Base-by-base conservation (phyloP, 2,797 vertebrate genomes). In the Dipus sagitta region DNA sequence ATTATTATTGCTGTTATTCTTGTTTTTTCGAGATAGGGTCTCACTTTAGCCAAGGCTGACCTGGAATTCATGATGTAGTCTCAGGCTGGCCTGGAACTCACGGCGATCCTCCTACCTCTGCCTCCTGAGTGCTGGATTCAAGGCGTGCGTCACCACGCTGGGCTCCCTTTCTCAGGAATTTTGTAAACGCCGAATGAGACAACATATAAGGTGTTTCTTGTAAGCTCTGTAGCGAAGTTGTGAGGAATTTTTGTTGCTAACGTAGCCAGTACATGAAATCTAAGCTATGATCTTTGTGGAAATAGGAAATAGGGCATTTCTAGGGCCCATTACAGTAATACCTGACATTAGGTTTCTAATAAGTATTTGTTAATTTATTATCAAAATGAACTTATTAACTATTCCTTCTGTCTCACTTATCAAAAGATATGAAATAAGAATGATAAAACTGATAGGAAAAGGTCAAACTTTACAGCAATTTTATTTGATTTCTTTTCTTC, bases 401-500 rank as follows among this genome's bases (percentile, higher is more conserved):
- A 85, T 72, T 93, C 60, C 26, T 28, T 85, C 42, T 76, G 91
- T 82, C n/a, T 88, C 80, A 23, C 71, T 70, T 95, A 78, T 71
- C 64, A 90, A 72, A 58, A 82, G n/a, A 94, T 84, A 86, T 75
- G n/a, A 93, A 85, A 77, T 84, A 75, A 60, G 20, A 87, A 94
- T 90, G 60, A 86, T 87, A 92, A 86, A 88, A 30, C n/a, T 34
- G 68, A 52, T 0, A 90, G 72, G 70, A 60, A 93, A 82, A 80
- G 81, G 30, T 89, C 87, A 90, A 83, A 87, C 24, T 83, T 96
- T 85, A 86, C 17, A 12, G 82, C 86, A 94, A 1, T 90, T 91
- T 65, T 70, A 87, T 86, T 30, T 91, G 82, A 92, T 95, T 71
- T 88, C 79, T 86, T 68, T 96, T 62, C 93, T 96, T 52, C 75